Conservation (phyloP, 1,140 invertebrate species). For the Papilio aristodemus region DNA sequence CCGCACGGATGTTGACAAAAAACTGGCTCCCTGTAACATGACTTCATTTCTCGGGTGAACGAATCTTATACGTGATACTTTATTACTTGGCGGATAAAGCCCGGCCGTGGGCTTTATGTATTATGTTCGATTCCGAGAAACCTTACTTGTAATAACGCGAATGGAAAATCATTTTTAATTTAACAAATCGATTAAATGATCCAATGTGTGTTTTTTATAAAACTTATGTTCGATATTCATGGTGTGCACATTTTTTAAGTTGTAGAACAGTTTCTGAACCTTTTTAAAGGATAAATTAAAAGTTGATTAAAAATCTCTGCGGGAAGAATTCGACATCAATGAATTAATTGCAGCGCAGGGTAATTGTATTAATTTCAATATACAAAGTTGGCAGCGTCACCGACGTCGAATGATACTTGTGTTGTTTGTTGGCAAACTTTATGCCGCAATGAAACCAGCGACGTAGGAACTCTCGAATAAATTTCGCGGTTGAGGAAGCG, state of each 20-base stretch:
- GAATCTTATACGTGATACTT: not conserved
- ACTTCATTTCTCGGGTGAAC: slow-evolving; percentile 18
- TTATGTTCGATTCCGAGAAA: not conserved
- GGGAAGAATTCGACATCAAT: not conserved
- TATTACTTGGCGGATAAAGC: not conserved
- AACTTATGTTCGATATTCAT: too few species aligned
- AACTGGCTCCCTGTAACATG: slow-evolving; percentile 5
- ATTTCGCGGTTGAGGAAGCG: slow-evolving; percentile 60
- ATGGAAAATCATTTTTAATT: not conserved
- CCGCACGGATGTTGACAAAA: not conserved
- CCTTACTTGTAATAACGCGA: not conserved
- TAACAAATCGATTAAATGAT: not conserved
- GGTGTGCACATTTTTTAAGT: too few species aligned
- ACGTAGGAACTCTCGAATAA: slow-evolving; percentile 62
- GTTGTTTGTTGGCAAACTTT: slow-evolving; percentile 42
- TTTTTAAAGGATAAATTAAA: too few species aligned
- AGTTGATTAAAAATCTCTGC: not conserved
- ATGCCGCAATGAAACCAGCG: slow-evolving; percentile 52
- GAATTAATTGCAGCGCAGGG: slow-evolving; percentile 30
- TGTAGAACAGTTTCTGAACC: too few species aligned
- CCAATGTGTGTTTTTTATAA: too few species aligned
- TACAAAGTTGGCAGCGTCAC: slow-evolving; percentile 39
- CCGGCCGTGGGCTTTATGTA: slow-evolving; percentile 3
- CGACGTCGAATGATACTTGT: slow-evolving; percentile 38
- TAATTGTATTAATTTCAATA: slow-evolving; percentile 31